Conservation (phyloP, 2,797 vertebrate species). For the Lophotriccus pileatus region DNA sequence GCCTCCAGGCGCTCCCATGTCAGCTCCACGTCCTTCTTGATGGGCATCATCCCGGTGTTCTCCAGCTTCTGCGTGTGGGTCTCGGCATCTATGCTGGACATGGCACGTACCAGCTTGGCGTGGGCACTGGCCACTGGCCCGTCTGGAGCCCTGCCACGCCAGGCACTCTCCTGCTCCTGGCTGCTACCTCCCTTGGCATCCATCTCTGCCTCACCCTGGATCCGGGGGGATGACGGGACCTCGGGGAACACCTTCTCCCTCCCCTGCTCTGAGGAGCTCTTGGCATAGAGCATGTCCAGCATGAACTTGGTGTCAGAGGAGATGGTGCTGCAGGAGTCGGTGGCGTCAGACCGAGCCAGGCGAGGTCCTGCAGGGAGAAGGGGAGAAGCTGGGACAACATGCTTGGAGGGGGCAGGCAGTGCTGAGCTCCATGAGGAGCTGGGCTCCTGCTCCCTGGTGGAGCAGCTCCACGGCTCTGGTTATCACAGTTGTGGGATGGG, state of each 20-base stretch:
- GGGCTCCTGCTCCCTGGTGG: background rate
- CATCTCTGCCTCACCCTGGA: background rate
- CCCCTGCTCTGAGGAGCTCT: background rate
- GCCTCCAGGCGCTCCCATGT: conserved; percentile 77
- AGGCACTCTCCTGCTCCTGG: conserved; percentile 45
- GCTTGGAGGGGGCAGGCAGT: background rate
- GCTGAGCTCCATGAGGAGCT: background rate
- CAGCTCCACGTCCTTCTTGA: conserved; percentile 67
- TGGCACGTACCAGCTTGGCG: conserved; percentile 64
- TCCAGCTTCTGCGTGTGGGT: conserved; percentile 77
- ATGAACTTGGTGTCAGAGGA: conserved; percentile 78
- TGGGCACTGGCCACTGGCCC: conserved; percentile 71
- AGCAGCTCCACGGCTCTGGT: background rate
- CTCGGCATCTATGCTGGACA: conserved; percentile 83
- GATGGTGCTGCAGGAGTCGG: conserved; percentile 71
- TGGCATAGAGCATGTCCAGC: conserved; percentile 82
- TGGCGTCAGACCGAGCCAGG: conserved; percentile 35
- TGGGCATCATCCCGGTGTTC: conserved; percentile 74
- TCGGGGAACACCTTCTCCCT: background rate
- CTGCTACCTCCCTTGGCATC: conserved; percentile 8
- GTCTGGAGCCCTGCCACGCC: conserved; percentile 61
- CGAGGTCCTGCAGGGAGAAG: conserved; percentile 7
- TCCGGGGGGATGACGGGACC: background rate
- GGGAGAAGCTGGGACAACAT: background rate
- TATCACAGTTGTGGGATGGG: background rate